Base-by-base conservation (phyloP, 2,113 vertebrate species). In the Dunckerocampus dactyliophorus region DNA sequence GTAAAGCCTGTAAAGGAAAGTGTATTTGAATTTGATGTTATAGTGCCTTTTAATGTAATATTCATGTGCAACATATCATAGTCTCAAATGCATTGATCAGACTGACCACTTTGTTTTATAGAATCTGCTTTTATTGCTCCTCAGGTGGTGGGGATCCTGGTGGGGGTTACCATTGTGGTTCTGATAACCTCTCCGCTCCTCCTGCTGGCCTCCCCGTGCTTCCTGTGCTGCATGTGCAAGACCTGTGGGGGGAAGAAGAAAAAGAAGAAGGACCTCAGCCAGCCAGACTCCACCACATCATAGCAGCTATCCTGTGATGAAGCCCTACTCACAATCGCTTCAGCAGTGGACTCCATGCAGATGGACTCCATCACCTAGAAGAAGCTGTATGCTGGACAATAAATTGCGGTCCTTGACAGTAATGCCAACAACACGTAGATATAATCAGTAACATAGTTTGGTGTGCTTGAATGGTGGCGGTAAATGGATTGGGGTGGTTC, bases 121-220 rank as follows among this genome's bases (percentile, higher is more conserved):
- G 31, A 34, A 34, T 34, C 31, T 7, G 4, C 31, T 34, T 13
- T 12, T 82, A 43, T 42, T 0, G 16, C 58, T 63, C 70, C 76
- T n/a, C 83, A 99, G 97, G 95, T 99, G 81, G 95, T 96, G 53
- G 96, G 96, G 0, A 95, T 98, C 83, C 92, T 99, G 2, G 89
- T 98, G 65, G 97, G 97, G 46, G 74, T 97, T 13, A 94, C 95
- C 68, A 89, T 99, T 76, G 92, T 98, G 14, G 92, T 94, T 3
- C 59, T 99, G 90, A 93, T 98, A 76, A 95, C 95, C 0, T 98
- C 96, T 4, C 97, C 97, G 0, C 86, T 99, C 76, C 88, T 99
- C 20, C 92, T 99, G 0, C 86, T 99, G 81, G 97, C 95, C 15
- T 98, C 95, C 2, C 96, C 97, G 0, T 98, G 95, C 82, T 95